These are phyloP conservation scores for Phoeniculus purpureus DNA, from an alignment of 2,797 vertebrate genomes.

Conservation along the genomic window DNA sequence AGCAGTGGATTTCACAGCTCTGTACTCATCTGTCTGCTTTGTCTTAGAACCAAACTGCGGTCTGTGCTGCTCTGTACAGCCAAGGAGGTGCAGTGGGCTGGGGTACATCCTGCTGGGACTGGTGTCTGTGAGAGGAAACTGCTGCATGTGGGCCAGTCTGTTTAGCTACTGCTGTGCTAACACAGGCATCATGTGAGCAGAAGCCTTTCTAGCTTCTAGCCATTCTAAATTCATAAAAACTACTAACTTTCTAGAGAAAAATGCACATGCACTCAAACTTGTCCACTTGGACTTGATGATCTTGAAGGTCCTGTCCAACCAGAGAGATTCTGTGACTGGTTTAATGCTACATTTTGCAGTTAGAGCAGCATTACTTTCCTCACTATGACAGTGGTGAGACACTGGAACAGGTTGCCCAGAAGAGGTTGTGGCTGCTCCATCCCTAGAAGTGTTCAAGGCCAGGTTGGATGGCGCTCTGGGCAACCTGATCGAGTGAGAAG, in stretches of 20 bases:
- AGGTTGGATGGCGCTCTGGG: too few species aligned
- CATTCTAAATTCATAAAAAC: background rate
- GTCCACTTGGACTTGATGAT: background rate
- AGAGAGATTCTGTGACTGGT: background rate
- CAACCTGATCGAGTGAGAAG: too few species aligned
- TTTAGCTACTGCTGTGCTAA: background rate
- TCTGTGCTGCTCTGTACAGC: background rate
- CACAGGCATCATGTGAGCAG: too few species aligned
- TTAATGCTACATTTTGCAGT: background rate
- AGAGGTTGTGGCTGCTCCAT: too few species aligned
- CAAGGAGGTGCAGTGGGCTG: background rate
- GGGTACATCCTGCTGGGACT: background rate
- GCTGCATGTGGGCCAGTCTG: background rate
- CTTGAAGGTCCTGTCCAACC: too few species aligned
- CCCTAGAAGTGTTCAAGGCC: too few species aligned
- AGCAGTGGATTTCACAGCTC: background rate
- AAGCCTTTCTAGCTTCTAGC: background rate
- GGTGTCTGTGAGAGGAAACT: background rate
- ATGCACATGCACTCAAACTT: fast-evolving
- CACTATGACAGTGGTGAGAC: too few species aligned
- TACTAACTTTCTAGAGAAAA: background rate
- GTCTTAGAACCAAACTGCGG: background rate
- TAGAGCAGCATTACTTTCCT: background rate
- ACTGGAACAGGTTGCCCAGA: too few species aligned
- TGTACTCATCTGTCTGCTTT: background rate